Percentiles rank a stretch among this genome's conserved stretches.
Conservation (phyloP, 2,888 invertebrate species). For the Drosophila demipolita region DNA sequence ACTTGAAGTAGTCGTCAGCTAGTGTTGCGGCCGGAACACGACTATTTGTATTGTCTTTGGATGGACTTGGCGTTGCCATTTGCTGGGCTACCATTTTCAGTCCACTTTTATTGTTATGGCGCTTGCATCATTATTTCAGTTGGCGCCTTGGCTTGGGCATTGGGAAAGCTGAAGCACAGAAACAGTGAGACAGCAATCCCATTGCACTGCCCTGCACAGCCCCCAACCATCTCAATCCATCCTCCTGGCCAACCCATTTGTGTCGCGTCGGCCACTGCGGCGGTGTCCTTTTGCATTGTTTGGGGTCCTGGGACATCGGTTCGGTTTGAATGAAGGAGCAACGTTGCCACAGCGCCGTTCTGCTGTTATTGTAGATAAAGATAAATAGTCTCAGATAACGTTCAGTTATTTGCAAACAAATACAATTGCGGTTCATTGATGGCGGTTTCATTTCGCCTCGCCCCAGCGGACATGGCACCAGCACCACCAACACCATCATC, state of each 20-base stretch:
- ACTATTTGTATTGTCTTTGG: slow-evolving; percentile 58
- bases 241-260: slow-evolving; percentile 9
- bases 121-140: slow-evolving; percentile 77
- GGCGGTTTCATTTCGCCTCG: slow-evolving; percentile 64
- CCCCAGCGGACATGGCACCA: slow-evolving; percentile 36
- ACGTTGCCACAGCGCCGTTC: slow-evolving; percentile 29
- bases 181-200: slow-evolving; percentile 6
- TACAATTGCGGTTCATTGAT: slow-evolving; percentile 81
- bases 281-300: slow-evolving; percentile 67
- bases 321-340: slow-evolving; percentile 27
- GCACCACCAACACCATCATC: neutral
- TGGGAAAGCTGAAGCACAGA: slow-evolving; percentile 18
- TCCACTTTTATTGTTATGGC: slow-evolving; percentile 73
- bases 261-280: slow-evolving; percentile 40
- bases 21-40: slow-evolving; percentile 22
- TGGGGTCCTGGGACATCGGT: slow-evolving; percentile 31
- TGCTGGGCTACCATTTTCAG: slow-evolving; percentile 33
- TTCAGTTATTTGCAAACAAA: slow-evolving; percentile 80
- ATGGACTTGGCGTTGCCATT: slow-evolving; percentile 40
- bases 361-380: slow-evolving; percentile 73
- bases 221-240: neutral
- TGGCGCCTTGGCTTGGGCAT: slow-evolving; percentile 65
- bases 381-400: slow-evolving; percentile 80
- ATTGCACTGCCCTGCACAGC: neutral
- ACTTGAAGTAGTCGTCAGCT: slow-evolving; percentile 34